Percentiles rank a stretch among this genome's conserved stretches.
Evolutionary conservation across 2,113 vertebrate species (phyloP).

Genomic region (Potamarius usumacintae): DNA sequence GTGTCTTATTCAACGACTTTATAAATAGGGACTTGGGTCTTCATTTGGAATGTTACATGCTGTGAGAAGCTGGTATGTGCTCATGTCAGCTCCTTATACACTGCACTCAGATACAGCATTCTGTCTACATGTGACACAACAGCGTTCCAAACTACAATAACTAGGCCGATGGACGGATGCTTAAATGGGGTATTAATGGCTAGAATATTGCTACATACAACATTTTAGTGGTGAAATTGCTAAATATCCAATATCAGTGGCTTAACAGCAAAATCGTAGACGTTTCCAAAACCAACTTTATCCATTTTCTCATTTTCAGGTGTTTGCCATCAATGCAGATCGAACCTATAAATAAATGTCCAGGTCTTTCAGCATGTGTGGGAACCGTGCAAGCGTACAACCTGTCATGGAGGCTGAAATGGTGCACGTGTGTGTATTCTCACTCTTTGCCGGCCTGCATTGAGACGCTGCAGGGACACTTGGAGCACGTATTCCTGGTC

Average conservation of each 20-base stretch:
- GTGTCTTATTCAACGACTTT: neutral
- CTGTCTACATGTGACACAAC: neutral
- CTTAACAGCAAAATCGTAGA: neutral
- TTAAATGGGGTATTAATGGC: neutral
- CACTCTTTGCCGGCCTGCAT: slow-evolving; percentile 82
- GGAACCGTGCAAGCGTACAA: neutral
- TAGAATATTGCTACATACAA: neutral
- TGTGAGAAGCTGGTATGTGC: neutral
- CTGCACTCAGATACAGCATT: neutral
- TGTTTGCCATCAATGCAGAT: neutral
- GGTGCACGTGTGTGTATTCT: slow-evolving; percentile 42
- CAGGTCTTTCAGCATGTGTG: neutral
- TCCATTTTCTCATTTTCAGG: neutral
- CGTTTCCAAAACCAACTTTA: neutral
- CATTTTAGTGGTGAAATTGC: neutral
- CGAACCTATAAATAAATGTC: neutral
- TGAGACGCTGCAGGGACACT: slow-evolving; percentile 82
- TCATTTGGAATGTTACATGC: neutral
- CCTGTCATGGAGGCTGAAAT: neutral
- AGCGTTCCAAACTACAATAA: neutral
- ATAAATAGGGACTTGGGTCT: neutral
- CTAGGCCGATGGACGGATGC: neutral
- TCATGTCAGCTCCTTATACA: neutral
- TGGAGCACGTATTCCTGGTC: slow-evolving; percentile 97
- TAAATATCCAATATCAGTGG: neutral